Evolutionary conservation across 2,888 invertebrate genomes (phyloP).

Genomic region (Cheilosia urbana): DNA sequence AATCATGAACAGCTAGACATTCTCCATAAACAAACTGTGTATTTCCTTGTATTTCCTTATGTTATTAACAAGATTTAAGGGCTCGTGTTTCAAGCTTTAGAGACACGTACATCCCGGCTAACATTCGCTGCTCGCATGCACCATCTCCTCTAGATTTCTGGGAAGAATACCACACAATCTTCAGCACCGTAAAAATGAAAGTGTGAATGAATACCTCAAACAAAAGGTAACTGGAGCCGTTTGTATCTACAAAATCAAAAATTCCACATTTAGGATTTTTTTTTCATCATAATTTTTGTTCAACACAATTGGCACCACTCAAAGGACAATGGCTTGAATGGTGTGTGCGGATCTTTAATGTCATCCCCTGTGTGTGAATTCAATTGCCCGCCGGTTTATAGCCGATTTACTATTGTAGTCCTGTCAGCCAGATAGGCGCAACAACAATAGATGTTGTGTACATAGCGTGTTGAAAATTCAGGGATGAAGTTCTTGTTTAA

Average conservation of each 20-base stretch:
- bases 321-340: constrained; percentile 61
- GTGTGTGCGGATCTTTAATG: constrained; percentile 72
- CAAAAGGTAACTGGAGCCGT: constrained; percentile 56
- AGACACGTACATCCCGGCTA: constrained; percentile 21
- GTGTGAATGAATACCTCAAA: constrained; percentile 64
- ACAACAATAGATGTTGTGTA: constrained; percentile 63
- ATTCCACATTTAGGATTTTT: constrained; percentile 24
- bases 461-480: constrained; percentile 47
- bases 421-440: constrained; percentile 69
- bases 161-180: not conserved
- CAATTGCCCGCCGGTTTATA: constrained; percentile 73
- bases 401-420: constrained; percentile 72
- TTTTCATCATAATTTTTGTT: constrained; percentile 15
- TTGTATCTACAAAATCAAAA: constrained; percentile 41
- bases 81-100: constrained; percentile 46
- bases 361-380: constrained; percentile 67
- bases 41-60: constrained; percentile 28
- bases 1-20: not conserved
- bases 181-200: constrained; percentile 8
- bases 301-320: constrained; percentile 67
- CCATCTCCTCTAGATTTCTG: constrained; percentile 1
- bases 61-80: constrained; percentile 44
- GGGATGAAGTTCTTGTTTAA: constrained; percentile 10
- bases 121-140: constrained; percentile 33
- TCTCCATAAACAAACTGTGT: not conserved